Evolutionary conservation across 1,140 invertebrate genomes (phyloP).

Genomic region (Tetragonula clypearis): DNA sequence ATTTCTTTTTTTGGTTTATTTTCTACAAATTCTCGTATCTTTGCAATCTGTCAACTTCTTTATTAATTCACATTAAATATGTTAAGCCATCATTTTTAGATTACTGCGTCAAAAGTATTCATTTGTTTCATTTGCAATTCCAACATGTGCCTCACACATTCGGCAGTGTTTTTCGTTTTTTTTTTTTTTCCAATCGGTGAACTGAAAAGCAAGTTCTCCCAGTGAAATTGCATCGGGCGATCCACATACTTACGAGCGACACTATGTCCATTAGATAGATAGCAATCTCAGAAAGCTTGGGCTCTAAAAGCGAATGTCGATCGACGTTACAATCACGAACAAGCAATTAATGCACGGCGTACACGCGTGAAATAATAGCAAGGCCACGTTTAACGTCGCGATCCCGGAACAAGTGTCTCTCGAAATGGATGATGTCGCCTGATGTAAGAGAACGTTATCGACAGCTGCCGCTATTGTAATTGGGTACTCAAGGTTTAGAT

Average conservation of each 20-base stretch:
- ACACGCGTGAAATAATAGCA: neutral
- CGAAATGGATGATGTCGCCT: neutral
- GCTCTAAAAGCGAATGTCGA: neutral
- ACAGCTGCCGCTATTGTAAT: constrained; percentile 50
- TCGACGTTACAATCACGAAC: neutral
- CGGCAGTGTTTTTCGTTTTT: too few relatives aligned
- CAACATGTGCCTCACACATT: too few relatives aligned
- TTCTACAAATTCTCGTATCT: too few relatives aligned
- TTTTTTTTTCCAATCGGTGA: too few relatives aligned
- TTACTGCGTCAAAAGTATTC: too few relatives aligned
- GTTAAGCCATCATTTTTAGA: too few relatives aligned
- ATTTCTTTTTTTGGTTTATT: too few relatives aligned
- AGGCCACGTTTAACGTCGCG: neutral
- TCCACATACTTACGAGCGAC: neutral
- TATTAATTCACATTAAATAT: too few relatives aligned
- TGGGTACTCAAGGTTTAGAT: constrained; percentile 44
- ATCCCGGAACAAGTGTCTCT: constrained; percentile 10
- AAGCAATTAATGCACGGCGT: neutral
- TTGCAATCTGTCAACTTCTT: too few relatives aligned
- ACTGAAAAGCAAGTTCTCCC: too few relatives aligned
- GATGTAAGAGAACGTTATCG: constrained; percentile 37
- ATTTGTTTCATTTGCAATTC: too few relatives aligned
- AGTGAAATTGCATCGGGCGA: neutral
- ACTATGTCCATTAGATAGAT: neutral
- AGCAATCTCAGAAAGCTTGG: neutral